These are phyloP conservation scores for Plusia festucae DNA, from an alignment of 2,888 invertebrate genomes.

Conservation along the genomic window DNA sequence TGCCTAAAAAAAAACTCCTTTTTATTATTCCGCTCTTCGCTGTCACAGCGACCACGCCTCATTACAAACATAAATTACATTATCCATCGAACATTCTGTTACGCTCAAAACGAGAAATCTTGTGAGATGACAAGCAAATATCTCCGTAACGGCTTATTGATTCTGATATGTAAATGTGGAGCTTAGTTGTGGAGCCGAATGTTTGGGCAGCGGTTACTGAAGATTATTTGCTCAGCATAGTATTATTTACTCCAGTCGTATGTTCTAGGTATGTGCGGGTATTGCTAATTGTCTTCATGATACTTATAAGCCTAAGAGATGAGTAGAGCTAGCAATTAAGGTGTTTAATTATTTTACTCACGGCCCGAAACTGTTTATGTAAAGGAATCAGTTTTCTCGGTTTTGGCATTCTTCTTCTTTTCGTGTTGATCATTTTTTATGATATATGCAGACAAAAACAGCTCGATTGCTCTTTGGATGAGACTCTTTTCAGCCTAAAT, in stretches of 20 bases:
- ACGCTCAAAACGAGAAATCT: slow-evolving; percentile 49
- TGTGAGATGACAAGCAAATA: slow-evolving; percentile 44
- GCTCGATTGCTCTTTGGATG: no score
- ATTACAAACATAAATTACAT: slow-evolving; percentile 33
- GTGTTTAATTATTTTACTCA: background rate
- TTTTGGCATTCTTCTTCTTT: background rate
- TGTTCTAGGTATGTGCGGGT: background rate
- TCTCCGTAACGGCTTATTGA: slow-evolving; percentile 37
- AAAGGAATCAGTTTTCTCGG: background rate
- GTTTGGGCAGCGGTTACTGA: slow-evolving; percentile 18
- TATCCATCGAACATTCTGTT: slow-evolving; percentile 46
- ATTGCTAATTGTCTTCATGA: slow-evolving; percentile 2
- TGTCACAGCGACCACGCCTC: slow-evolving; percentile 18
- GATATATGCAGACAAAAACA: no score
- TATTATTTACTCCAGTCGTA: background rate
- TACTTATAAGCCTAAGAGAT: background rate
- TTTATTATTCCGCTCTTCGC: slow-evolving; percentile 22
- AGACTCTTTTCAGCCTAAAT: no score
- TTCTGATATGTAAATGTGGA: slow-evolving; percentile 36
- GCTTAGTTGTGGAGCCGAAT: slow-evolving; percentile 7
- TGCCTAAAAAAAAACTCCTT: background rate
- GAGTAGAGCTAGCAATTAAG: background rate
- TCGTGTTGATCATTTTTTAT: no score
- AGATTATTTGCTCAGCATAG: background rate
- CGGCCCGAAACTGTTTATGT: background rate